Conservation (phyloP, 2,797 vertebrate genomes). For the Cyprinella venusta region DNA sequence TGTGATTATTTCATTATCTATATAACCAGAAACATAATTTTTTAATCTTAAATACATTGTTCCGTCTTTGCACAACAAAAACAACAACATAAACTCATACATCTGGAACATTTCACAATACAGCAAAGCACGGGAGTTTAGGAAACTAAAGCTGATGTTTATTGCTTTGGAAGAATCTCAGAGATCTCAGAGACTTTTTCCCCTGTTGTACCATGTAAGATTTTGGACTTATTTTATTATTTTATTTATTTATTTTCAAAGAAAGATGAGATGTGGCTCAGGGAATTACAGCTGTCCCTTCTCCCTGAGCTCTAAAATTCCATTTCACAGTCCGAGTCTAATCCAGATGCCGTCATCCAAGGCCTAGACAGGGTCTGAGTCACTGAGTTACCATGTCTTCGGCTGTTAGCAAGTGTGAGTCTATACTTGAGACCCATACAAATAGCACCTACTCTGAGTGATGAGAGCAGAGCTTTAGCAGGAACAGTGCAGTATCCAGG, state of each 20-base stretch:
- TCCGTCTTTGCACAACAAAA: neutral
- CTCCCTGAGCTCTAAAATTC: conserved; percentile 30
- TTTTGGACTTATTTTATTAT: neutral
- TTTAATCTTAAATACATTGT: neutral
- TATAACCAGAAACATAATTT: neutral
- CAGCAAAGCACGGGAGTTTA: too few species aligned
- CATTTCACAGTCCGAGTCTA: conserved; percentile 38
- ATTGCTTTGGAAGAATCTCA: neutral
- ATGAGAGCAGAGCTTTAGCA: neutral
- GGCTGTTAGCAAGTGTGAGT: neutral
- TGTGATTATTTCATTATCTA: neutral
- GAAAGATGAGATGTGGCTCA: neutral
- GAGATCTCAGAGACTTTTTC: neutral
- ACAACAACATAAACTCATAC: neutral
- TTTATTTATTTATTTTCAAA: neutral
- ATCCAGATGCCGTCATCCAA: conserved; percentile 29
- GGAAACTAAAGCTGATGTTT: neutral
- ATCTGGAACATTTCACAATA: neutral
- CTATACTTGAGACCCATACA: conserved; percentile 15
- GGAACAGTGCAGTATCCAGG: neutral
- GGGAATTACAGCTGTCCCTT: conserved; percentile 25
- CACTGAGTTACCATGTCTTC: neutral
- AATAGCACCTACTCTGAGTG: neutral
- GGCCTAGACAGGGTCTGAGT: conserved; percentile 19
- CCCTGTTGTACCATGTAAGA: neutral